These are phyloP conservation scores for Patella depressa DNA, from an alignment of 2,888 invertebrate genomes.

Conservation along the genomic window DNA sequence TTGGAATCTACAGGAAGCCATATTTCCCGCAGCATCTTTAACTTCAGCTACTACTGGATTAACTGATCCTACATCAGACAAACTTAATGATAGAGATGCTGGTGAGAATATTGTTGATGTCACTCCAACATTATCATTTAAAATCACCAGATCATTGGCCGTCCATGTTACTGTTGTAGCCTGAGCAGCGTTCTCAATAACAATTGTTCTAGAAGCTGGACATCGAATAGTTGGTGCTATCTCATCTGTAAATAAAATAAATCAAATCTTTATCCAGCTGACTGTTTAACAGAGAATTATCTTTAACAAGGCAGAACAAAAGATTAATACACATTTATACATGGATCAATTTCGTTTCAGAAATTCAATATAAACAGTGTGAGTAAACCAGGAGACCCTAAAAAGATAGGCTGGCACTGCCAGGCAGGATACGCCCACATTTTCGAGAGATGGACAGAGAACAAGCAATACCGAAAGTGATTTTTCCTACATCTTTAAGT, in stretches of 20 bases:
- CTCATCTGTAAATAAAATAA: constrained; percentile 17
- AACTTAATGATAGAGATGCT: neutral
- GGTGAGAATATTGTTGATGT: neutral
- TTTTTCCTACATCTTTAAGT: too few species aligned
- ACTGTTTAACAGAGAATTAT: too few species aligned
- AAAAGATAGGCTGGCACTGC: too few species aligned
- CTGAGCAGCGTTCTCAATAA: neutral
- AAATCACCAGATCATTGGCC: neutral
- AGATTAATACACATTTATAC: too few species aligned
- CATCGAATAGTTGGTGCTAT: constrained; percentile 21
- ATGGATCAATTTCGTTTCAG: too few species aligned
- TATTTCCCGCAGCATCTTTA: constrained; percentile 21
- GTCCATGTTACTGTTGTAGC: constrained; percentile 2
- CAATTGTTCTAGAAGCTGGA: constrained; percentile 9
- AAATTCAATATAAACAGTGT: too few species aligned
- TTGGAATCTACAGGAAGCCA: constrained; percentile 24
- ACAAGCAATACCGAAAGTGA: too few species aligned
- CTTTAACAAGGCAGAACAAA: too few species aligned
- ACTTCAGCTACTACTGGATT: constrained; percentile 17
- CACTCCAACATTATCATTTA: constrained; percentile 18
- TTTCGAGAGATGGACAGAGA: too few species aligned
- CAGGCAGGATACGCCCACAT: too few species aligned
- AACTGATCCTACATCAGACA: constrained; percentile 10
- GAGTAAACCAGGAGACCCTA: too few species aligned
- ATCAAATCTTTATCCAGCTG: too few species aligned